A percentile compares a stretch with the other conserved stretches of the same genome.
phyloP scores from a whole-genome alignment of 2,797 vertebrate species.

The Gila robusta region DNA sequence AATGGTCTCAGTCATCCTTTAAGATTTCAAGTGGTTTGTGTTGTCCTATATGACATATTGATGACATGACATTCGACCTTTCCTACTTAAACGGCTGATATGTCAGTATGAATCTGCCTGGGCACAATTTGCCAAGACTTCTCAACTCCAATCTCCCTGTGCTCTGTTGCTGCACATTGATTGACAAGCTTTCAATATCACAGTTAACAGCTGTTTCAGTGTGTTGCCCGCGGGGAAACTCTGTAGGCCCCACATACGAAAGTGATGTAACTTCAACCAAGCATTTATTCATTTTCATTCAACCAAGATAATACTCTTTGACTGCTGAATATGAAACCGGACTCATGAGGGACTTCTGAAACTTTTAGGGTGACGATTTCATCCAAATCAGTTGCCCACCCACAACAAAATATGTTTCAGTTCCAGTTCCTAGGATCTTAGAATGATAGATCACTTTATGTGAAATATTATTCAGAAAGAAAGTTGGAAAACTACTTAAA shows the following conservation, averaged over 20 bases:
- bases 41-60: background rate
- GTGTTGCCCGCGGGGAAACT: slow-evolving; percentile 23
- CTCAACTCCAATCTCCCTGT: slow-evolving; percentile 10
- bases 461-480: background rate
- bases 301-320: slow-evolving; percentile 27
- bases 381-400: background rate
- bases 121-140: slow-evolving; percentile 22
- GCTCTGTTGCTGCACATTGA: slow-evolving; percentile 27
- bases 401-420: background rate
- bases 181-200: slow-evolving; percentile 52
- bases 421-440: background rate
- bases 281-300: slow-evolving; percentile 7
- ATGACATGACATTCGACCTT: slow-evolving; percentile 21
- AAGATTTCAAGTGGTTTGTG: background rate
- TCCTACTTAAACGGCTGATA: slow-evolving; percentile 13
- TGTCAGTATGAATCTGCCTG: slow-evolving; percentile 13
- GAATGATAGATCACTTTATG: background rate
- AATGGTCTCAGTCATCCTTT: background rate
- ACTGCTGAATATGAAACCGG: slow-evolving; percentile 11
- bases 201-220: slow-evolving; percentile 36
- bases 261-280: slow-evolving; percentile 34
- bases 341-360: background rate
- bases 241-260: slow-evolving; percentile 29
- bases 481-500: background rate
- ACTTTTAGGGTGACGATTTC: background rate